Conservation (phyloP, 2,888 invertebrate species). For the Thera obeliscata region DNA sequence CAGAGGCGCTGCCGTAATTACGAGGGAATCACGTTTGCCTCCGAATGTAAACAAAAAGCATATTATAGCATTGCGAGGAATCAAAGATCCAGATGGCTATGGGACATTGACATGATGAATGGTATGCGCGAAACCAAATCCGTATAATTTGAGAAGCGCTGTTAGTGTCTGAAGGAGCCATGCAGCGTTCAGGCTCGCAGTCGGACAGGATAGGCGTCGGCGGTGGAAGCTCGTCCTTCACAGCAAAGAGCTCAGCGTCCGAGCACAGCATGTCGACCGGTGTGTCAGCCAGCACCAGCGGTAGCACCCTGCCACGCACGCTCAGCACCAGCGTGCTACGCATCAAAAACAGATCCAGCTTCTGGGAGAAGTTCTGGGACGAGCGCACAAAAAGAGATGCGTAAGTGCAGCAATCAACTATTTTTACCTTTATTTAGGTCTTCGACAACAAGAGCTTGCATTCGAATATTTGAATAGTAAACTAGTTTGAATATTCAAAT, state of each 20-base stretch:
- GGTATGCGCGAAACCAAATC: constrained; percentile 12
- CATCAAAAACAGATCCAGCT: constrained; percentile 90
- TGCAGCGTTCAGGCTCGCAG: constrained; percentile 85
- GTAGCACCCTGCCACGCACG: constrained; percentile 86
- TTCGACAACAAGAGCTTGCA: no score
- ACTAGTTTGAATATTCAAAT: no score
- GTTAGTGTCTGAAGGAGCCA: constrained; percentile 43
- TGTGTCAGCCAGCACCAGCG: constrained; percentile 76
- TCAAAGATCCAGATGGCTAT: constrained; percentile 41
- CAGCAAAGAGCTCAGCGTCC: constrained; percentile 77
- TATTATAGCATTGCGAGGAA: constrained; percentile 36
- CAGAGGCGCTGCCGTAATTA: constrained; percentile 49
- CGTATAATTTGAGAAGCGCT: constrained; percentile 7
- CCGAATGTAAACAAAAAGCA: constrained; percentile 42
- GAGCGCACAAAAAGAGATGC: constrained; percentile 87
- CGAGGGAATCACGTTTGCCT: constrained; percentile 46
- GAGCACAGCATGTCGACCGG: constrained; percentile 82
- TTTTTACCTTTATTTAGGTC: not conserved
- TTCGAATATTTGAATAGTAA: no score
- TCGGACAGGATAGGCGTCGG: constrained; percentile 80
- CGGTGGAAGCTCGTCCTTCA: constrained; percentile 62
- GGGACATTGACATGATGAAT: constrained; percentile 22
- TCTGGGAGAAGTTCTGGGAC: constrained; percentile 94
- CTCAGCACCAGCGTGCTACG: constrained; percentile 92
- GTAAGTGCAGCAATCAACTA: constrained; percentile 79